Evolutionary conservation across 2,888 invertebrate genomes (phyloP).

Genomic region (Drosophila kambysellisi): DNA sequence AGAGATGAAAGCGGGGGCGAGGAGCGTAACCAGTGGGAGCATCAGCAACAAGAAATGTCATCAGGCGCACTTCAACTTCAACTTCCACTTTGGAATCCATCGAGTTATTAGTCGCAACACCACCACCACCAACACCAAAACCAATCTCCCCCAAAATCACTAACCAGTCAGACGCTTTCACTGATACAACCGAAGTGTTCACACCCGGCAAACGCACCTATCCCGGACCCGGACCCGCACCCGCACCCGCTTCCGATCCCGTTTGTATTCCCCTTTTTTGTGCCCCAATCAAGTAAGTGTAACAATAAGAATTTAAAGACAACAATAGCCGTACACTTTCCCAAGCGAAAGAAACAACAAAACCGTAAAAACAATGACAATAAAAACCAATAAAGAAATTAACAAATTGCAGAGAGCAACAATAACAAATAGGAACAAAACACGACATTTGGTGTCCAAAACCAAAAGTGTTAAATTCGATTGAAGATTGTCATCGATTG

Average conservation of each 20-base stretch:
- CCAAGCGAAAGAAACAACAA: conserved; percentile 26
- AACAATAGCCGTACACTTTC: conserved; percentile 51
- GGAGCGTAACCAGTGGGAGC: neutral
- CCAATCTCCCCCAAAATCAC: conserved; percentile 24
- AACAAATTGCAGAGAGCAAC: conserved; percentile 68
- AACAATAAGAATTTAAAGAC: conserved; percentile 60
- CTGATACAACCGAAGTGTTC: conserved; percentile 20
- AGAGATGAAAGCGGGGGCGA: conserved; percentile 13
- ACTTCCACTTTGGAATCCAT: conserved; percentile 36
- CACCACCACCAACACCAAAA: conserved; percentile 16
- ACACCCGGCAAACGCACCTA: neutral
- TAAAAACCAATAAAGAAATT: conserved; percentile 81
- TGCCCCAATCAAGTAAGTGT: conserved; percentile 54
- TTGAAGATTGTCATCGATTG: conserved; percentile 72
- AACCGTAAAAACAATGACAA: conserved; percentile 61
- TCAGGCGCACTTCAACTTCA: conserved; percentile 36
- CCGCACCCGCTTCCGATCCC: neutral
- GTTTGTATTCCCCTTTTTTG: neutral
- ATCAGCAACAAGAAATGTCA: conserved; percentile 55
- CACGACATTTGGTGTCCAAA: conserved; percentile 18
- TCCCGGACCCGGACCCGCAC: neutral
- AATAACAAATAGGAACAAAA: conserved; percentile 43
- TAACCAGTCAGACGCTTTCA: conserved; percentile 53
- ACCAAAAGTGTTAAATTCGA: conserved; percentile 73
- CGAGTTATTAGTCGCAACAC: conserved; percentile 51